Conservation (phyloP, 1,140 invertebrate genomes). For the Cylas formicarius region DNA sequence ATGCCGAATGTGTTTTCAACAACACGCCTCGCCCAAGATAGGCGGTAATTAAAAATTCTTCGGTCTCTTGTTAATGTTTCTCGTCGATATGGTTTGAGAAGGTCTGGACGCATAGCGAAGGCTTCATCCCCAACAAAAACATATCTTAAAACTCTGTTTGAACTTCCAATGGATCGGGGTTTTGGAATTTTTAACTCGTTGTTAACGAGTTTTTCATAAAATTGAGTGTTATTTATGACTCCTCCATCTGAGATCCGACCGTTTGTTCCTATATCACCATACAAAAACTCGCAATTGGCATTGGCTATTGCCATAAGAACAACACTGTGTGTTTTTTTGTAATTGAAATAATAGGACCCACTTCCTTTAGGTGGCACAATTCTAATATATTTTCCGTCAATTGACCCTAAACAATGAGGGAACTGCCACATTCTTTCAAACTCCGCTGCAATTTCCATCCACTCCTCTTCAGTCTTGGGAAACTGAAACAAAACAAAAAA, state of each 20-base stretch:
- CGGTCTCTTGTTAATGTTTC: conserved; percentile 25
- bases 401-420: conserved; percentile 1
- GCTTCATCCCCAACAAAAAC: conserved; percentile 40
- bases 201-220: conserved; percentile 19
- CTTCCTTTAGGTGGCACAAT: conserved; percentile 1
- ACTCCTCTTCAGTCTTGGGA: conserved; percentile 12
- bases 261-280: conserved; percentile 38
- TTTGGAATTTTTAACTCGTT: conserved; percentile 16
- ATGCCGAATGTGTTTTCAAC: conserved; percentile 47
- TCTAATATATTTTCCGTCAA: conserved; percentile 27
- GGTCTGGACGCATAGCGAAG: conserved; percentile 41
- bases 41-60: conserved; percentile 26
- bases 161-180: neutral
- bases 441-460: conserved; percentile 5
- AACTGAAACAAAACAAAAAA: conserved; percentile 31
- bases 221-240: conserved; percentile 30
- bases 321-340: conserved; percentile 43
- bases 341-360: conserved; percentile 46
- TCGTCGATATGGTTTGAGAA: conserved; percentile 44
- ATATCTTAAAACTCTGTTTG: conserved; percentile 4
- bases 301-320: conserved; percentile 47
- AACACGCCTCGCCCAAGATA: conserved; percentile 28
- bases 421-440: conserved; percentile 17
- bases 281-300: conserved; percentile 45
- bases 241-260: conserved; percentile 35